Evolutionary conservation across 2,113 vertebrate genomes (phyloP).

Genomic region (Tychaedon coryphoeus): DNA sequence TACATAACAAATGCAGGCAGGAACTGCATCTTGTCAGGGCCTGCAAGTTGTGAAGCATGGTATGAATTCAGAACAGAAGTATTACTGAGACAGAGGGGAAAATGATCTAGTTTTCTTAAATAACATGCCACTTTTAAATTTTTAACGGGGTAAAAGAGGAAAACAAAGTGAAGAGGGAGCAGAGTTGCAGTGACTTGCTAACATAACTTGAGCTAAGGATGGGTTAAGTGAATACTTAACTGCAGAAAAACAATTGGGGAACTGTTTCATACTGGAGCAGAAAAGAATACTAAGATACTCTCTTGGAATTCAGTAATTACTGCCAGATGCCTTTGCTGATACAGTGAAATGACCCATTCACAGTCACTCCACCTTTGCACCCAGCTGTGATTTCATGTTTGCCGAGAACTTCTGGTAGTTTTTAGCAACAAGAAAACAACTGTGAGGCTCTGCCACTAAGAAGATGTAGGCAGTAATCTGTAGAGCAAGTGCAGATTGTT

Average conservation of each 20-base stretch:
- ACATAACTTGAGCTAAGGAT: not conserved
- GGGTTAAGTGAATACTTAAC: not conserved
- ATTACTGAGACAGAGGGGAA: not conserved
- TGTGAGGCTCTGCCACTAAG: not conserved
- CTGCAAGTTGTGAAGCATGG: not conserved
- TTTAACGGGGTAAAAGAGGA: accelerated
- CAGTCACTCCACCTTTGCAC: not conserved
- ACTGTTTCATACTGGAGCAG: not conserved
- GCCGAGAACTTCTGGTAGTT: not conserved
- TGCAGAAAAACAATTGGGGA: not conserved
- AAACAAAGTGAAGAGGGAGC: not conserved
- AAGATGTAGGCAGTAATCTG: not conserved
- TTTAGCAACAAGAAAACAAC: not conserved
- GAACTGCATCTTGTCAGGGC: not conserved
- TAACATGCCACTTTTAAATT: not conserved
- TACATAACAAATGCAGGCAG: not conserved
- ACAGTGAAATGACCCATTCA: not conserved
- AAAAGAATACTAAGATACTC: not conserved
- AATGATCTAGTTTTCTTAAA: not conserved
- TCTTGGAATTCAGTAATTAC: not conserved
- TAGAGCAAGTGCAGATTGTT: not conserved
- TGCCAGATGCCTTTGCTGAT: not conserved
- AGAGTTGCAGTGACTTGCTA: not conserved
- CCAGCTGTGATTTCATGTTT: not conserved
- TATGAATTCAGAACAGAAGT: not conserved